Evolutionary conservation across 2,888 invertebrate genomes (phyloP).

Genomic region (Ophonus ardosiacus): DNA sequence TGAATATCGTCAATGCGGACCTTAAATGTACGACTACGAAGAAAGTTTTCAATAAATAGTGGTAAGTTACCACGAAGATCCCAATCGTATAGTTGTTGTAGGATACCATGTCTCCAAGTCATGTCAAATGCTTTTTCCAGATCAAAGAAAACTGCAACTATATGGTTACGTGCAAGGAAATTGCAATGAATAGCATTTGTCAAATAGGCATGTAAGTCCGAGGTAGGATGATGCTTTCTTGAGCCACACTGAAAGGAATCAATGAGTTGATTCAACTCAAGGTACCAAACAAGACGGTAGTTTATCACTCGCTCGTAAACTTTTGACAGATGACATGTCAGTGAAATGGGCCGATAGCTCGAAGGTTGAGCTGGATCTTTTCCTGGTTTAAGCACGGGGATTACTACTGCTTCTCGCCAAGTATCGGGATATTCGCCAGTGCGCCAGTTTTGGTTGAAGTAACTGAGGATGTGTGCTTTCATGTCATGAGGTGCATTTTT

Average conservation of each 20-base stretch:
- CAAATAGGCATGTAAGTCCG: too few species aligned
- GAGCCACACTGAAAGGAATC: constrained; percentile 2
- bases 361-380: constrained; percentile 20
- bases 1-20: background rate
- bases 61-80: constrained; percentile 32
- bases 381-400: background rate
- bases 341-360: constrained; percentile 2
- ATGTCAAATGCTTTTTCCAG: background rate
- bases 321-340: constrained; percentile 1
- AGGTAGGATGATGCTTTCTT: background rate
- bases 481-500: background rate
- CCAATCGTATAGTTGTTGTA: too few species aligned
- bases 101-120: too few species aligned
- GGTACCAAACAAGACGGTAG: background rate
- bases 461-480: too few species aligned
- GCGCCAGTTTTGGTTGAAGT: too few species aligned
- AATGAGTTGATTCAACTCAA: background rate
- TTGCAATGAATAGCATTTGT: constrained; percentile 6
- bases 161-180: background rate
- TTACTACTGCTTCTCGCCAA: too few species aligned
- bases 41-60: background rate
- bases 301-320: constrained; percentile 18
- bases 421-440: too few species aligned
- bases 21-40: background rate
- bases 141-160: constrained; percentile 14